These are phyloP conservation scores for Apocrypta bakeri DNA, from an alignment of 1,140 invertebrate genomes.

Conservation along the genomic window DNA sequence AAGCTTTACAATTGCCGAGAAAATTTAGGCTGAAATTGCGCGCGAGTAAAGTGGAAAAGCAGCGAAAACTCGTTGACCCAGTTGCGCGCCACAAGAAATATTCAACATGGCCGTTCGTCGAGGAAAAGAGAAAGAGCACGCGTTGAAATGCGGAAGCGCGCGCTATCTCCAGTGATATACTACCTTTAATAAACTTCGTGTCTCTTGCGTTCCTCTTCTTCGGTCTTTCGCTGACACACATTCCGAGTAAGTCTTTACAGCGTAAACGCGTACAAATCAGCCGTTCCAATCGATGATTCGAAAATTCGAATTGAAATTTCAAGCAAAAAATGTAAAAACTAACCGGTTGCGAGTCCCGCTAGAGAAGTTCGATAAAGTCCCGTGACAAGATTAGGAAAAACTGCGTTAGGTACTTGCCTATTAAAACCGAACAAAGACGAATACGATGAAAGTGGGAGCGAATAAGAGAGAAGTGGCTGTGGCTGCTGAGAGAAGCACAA, in stretches of 20 bases:
- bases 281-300: too few species aligned
- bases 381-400: neutral
- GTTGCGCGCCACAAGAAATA: slow-evolving; percentile 33
- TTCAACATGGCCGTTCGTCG: slow-evolving; percentile 46
- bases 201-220: neutral
- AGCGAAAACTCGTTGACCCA: slow-evolving; percentile 38
- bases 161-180: slow-evolving; percentile 52
- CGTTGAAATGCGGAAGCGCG: neutral
- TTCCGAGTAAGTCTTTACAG: neutral
- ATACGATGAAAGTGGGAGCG: neutral
- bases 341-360: too few species aligned
- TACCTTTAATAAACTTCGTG: neutral
- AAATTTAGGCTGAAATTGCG: neutral
- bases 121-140: neutral
- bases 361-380: too few species aligned
- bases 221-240: neutral
- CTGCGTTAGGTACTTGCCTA: neutral
- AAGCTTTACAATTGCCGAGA: too few species aligned
- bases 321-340: neutral
- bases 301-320: neutral
- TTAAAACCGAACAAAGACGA: neutral
- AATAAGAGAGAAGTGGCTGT: neutral
- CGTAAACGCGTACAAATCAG: too few species aligned
- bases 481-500: neutral
- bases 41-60: neutral